Percentiles rank a stretch among this genome's conserved stretches.
These are phyloP conservation scores for Eupithecia exiguata DNA, from an alignment of 2,888 invertebrate species.

Conservation along the genomic window DNA sequence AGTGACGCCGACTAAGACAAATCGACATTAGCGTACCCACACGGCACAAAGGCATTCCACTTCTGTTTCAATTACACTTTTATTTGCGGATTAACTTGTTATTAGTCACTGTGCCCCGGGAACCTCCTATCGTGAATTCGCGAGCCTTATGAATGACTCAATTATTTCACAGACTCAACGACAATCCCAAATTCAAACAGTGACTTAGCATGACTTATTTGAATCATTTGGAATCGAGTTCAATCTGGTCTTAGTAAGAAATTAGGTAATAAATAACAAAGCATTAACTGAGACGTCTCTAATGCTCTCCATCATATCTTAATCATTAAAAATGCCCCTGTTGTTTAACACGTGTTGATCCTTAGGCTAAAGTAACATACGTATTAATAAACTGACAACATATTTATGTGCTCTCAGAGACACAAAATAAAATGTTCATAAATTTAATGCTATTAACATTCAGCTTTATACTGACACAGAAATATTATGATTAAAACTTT, in stretches of 20 bases:
- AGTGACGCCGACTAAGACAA: constrained; percentile 84
- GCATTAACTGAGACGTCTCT: constrained; percentile 46
- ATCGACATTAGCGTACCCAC: constrained; percentile 84
- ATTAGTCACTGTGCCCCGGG: constrained; percentile 81
- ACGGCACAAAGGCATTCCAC: constrained; percentile 80
- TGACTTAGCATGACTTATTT: constrained; percentile 56
- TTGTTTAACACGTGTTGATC: constrained; percentile 65
- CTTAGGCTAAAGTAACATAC: constrained; percentile 58
- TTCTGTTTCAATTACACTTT: constrained; percentile 84
- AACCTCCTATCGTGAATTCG: constrained; percentile 63
- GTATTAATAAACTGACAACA: constrained; percentile 75
- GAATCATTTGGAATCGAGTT: constrained; percentile 44
- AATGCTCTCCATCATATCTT: constrained; percentile 47
- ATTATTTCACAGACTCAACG: constrained; percentile 77
- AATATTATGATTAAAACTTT: constrained; percentile 48
- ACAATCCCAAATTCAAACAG: constrained; percentile 48
- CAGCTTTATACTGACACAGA: constrained; percentile 53
- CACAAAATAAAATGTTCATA: constrained; percentile 66
- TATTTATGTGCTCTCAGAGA: constrained; percentile 68
- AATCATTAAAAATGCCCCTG: constrained; percentile 54
- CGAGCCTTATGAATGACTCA: constrained; percentile 83
- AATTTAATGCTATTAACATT: constrained; percentile 66
- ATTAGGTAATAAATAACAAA: constrained; percentile 36
- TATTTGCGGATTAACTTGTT: constrained; percentile 84
- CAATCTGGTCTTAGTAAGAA: constrained; percentile 32